phyloP scores from a whole-genome alignment of 2,113 vertebrate species.

The Alligator sinensis region DNA sequence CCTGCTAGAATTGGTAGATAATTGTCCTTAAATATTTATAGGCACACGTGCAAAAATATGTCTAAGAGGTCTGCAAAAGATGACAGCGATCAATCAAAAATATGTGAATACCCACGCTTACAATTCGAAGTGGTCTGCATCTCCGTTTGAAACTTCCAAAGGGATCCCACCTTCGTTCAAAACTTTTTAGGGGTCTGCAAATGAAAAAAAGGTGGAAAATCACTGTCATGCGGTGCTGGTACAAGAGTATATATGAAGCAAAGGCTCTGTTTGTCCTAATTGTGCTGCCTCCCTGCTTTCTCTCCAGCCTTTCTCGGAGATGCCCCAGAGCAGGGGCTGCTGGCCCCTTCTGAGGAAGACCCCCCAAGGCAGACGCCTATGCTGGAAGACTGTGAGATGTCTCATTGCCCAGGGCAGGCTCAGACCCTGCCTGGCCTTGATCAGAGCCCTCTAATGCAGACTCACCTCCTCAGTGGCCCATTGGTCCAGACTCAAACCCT shows the following conservation, averaged over 20 bases:
- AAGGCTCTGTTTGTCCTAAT: background rate
- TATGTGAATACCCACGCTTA: too few relatives aligned
- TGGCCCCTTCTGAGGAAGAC: conserved; percentile 46
- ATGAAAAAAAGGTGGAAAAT: too few relatives aligned
- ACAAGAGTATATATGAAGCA: background rate
- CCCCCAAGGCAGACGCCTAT: conserved; percentile 75
- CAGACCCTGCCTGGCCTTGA: conserved; percentile 60
- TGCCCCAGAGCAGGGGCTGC: conserved; percentile 70
- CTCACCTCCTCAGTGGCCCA: conserved; percentile 78
- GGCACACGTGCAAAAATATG: too few relatives aligned
- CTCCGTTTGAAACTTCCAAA: too few relatives aligned
- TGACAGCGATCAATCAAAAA: too few relatives aligned
- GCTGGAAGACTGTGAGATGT: conserved; percentile 76
- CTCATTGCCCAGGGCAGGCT: background rate
- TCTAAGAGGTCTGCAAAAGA: too few relatives aligned
- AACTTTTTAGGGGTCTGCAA: too few relatives aligned
- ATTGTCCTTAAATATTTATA: too few relatives aligned
- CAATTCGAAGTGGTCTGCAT: too few relatives aligned
- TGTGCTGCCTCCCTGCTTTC: background rate
- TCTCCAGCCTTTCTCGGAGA: conserved; percentile 80
- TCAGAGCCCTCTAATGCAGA: conserved; percentile 71
- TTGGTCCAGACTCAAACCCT: conserved; percentile 87
- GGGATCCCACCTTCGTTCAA: too few relatives aligned
- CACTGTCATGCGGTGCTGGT: background rate
- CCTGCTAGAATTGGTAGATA: too few relatives aligned